Percentiles rank a stretch among this genome's conserved stretches.
Evolutionary conservation across 2,888 invertebrate species (phyloP).

Genomic region (Matsumyia berberina): DNA sequence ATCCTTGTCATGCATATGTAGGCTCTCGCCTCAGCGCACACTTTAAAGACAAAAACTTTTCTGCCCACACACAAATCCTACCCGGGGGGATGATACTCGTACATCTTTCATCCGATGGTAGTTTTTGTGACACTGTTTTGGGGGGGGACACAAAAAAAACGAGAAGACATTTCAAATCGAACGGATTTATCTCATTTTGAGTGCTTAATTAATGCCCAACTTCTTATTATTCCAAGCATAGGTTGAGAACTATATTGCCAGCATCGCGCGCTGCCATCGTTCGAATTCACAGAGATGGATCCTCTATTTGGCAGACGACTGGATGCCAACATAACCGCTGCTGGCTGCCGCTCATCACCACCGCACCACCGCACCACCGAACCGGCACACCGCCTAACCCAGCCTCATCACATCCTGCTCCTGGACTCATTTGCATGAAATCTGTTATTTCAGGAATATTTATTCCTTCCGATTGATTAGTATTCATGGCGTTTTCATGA

Average conservation of each 20-base stretch:
- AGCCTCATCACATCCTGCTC: constrained; percentile 17
- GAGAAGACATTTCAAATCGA: constrained; percentile 30
- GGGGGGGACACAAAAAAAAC: not conserved
- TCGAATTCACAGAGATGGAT: constrained; percentile 28
- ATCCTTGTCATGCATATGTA: constrained; percentile 40
- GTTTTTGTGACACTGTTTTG: constrained; percentile 4
- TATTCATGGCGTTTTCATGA: constrained; percentile 71
- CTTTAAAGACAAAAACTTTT: constrained; percentile 49
- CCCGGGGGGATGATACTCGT: too few relatives aligned
- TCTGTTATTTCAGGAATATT: constrained; percentile 73
- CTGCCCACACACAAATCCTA: constrained; percentile 29
- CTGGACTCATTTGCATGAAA: constrained; percentile 68
- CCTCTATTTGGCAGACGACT: constrained; percentile 9
- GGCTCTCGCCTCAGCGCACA: not conserved
- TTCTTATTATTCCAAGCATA: constrained; percentile 50
- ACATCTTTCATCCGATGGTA: constrained; percentile 4
- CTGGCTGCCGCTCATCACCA: not conserved
- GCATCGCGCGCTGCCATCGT: not conserved
- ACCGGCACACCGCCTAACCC: too few relatives aligned
- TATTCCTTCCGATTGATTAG: constrained; percentile 75
- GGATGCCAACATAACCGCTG: constrained; percentile 32
- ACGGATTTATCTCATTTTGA: constrained; percentile 48
- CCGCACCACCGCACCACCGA: too few relatives aligned
- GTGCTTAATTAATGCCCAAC: constrained; percentile 62
- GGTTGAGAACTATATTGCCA: constrained; percentile 40